Conservation (phyloP, 2,888 invertebrate genomes). For the Parnassius apollo region DNA sequence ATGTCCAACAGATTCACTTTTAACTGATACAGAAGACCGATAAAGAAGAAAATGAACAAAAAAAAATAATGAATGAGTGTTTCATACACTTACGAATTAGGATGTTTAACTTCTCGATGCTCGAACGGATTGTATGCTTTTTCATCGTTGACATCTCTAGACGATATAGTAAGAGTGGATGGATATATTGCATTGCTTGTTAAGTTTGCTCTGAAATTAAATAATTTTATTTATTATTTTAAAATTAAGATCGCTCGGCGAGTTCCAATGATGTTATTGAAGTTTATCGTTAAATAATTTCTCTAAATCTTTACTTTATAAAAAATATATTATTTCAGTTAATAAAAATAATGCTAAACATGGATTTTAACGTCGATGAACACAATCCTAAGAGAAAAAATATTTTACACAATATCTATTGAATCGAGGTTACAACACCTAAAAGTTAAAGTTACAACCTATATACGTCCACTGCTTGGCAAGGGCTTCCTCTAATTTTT, state of each 20-base stretch:
- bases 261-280: not conserved
- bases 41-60: not conserved
- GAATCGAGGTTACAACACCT: no score
- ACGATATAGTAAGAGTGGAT: conserved; percentile 65
- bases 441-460: no score
- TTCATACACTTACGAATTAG: conserved; percentile 82
- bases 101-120: conserved; percentile 83
- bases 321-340: not conserved
- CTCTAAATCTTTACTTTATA: not conserved
- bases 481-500: no score
- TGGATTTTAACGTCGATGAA: no score
- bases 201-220: conserved; percentile 61
- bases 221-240: not conserved
- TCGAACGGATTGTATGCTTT: conserved; percentile 85
- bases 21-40: no score
- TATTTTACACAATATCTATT: not conserved
- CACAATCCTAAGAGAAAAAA: not conserved
- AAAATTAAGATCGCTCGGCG: no score
- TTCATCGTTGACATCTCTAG: conserved; percentile 54
- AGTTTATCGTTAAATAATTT: not conserved
- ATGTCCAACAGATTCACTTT: not conserved
- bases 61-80: not conserved
- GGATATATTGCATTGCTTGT: conserved; percentile 64
- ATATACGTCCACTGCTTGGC: no score
- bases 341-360: not conserved